These are phyloP conservation scores for Heliconius aoede DNA, from an alignment of 2,888 invertebrate species.

Conservation along the genomic window DNA sequence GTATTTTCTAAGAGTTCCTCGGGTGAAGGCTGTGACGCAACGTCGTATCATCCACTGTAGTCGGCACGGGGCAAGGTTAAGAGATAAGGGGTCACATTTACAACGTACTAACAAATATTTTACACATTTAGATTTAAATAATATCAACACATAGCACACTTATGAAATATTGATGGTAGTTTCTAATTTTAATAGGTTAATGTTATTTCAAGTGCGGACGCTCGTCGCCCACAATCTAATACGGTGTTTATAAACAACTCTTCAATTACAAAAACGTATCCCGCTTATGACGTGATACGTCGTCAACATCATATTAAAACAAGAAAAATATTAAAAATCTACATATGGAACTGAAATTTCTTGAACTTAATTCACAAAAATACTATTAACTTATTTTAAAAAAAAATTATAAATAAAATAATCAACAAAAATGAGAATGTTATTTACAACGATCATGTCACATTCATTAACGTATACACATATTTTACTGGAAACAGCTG, in stretches of 20 bases:
- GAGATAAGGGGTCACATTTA: slow-evolving; percentile 46
- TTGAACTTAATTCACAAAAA: background rate
- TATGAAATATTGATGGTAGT: background rate
- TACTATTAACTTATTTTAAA: background rate
- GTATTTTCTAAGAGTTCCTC: slow-evolving; percentile 41
- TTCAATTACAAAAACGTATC: slow-evolving; percentile 25
- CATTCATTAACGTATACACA: slow-evolving; percentile 26
- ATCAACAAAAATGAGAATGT: background rate
- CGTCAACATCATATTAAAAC: slow-evolving; percentile 28
- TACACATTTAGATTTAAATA: background rate
- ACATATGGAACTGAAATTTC: background rate
- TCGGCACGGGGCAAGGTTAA: slow-evolving; percentile 40
- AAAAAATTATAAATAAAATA: background rate
- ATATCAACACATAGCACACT: background rate
- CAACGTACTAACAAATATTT: background rate
- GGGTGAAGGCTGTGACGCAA: slow-evolving; percentile 46
- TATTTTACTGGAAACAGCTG: slow-evolving; percentile 46
- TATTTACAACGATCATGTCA: background rate
- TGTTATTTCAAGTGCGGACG: slow-evolving; percentile 10
- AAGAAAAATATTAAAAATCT: slow-evolving; percentile 33
- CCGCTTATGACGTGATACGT: slow-evolving; percentile 29
- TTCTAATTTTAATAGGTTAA: slow-evolving; percentile 8
- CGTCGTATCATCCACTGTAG: slow-evolving; percentile 44
- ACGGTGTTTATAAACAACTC: slow-evolving; percentile 30
- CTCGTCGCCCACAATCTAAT: slow-evolving; percentile 3